Evolutionary conservation across 2,113 vertebrate genomes (phyloP).

Genomic region (Neofelis nebulosa): DNA sequence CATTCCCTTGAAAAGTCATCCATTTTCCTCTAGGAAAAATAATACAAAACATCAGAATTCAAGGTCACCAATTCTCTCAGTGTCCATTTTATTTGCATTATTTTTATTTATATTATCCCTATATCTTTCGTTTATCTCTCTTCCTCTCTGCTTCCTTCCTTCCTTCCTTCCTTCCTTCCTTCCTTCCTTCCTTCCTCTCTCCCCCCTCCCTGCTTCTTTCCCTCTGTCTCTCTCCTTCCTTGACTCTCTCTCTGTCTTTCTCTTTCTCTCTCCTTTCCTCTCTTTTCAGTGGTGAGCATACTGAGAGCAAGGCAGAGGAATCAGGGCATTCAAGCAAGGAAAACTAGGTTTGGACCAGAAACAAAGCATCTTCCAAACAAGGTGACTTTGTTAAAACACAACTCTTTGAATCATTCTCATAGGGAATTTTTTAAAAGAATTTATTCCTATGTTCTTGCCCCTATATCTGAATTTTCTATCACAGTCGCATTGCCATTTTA

Average conservation of each 20-base stretch:
- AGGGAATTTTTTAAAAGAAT: not conserved
- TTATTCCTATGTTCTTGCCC: slow-evolving; percentile 1
- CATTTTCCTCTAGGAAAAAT: not conserved
- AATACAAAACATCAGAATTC: not conserved
- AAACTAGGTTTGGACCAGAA: not conserved
- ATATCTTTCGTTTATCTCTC: not conserved
- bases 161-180: not conserved
- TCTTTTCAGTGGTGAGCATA: not conserved
- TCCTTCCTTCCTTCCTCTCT: not conserved
- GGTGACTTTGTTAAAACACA: not conserved
- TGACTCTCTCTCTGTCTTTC: not conserved
- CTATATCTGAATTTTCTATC: slow-evolving; percentile 1
- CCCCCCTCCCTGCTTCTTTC: not conserved
- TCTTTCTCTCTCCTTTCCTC: not conserved
- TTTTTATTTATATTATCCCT: not conserved
- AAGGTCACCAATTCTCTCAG: not conserved
- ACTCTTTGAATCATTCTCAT: not conserved
- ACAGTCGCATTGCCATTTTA: slow-evolving; percentile 15
- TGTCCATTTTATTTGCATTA: not conserved
- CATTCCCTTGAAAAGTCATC: not conserved
- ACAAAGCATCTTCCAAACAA: not conserved
- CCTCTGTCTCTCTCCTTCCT: not conserved
- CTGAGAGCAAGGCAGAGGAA: not conserved
- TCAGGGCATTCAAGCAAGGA: not conserved
- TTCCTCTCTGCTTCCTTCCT: not conserved